Base-by-base conservation (phyloP, 2,113 vertebrate species). In the Burhinus oedicnemus region DNA sequence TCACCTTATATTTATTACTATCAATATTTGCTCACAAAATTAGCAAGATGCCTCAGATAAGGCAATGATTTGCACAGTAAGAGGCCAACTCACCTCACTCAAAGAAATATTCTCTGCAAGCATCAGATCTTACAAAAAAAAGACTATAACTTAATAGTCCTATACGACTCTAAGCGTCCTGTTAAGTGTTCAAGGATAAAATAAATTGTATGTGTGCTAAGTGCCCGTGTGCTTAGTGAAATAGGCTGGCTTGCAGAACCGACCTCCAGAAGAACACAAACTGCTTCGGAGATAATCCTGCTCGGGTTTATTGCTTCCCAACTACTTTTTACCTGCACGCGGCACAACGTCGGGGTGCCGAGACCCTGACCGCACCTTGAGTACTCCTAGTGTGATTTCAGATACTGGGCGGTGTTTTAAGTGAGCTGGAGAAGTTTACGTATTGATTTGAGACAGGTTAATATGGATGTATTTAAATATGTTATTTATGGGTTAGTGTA, bases 271-370 rank as follows among this genome's bases (percentile, higher is more conserved):
- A 11, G 38, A 60, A 21, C 45, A 69, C 64, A 45, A 70, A 19
- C 21, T 32, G 17, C 26, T 32, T 9, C 7, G 32, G 45, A 60
- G 25, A 26, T 15, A 36, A 17, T 44, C 54, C 44, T 30, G 29
- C n/a, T 30, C 20, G 52, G 17, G 5, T 32, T 87, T 45, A 17
- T 19, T 1, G 21, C 11, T 38, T 27, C 65, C 52, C 52, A 54
- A 29, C 27, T 16, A 27, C 52, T 54, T 54, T 27, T 54, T 54
- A 29, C 15, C 40, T 34, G n/a, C 34, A 23, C 4, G 1, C 15
- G 27, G 22, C 22, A 47, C 3, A 5, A 30, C 1, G 1, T 16
- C 8, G 10, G n/a, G 19, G 16, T 20, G 19, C n/a, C 2, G 3
- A 47, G 27, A 29, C 29, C 12, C 40, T 11, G 42, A 65, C 7